phyloP scores from a whole-genome alignment of 2,113 vertebrate species.

The Girardinichthys multiradiatus region DNA sequence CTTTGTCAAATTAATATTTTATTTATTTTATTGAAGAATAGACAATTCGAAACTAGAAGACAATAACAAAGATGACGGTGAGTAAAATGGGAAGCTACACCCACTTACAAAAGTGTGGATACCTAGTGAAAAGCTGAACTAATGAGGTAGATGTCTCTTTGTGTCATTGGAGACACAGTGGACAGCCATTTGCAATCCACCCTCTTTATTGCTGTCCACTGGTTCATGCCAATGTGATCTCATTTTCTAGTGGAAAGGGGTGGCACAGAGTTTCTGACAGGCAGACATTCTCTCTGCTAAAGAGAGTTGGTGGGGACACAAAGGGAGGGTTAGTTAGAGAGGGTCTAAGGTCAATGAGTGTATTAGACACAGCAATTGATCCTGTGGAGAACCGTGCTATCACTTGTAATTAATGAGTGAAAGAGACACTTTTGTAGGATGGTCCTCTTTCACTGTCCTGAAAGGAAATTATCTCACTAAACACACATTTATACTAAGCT shows the following conservation, averaged over 20 bases:
- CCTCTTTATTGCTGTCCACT: conserved; percentile 42
- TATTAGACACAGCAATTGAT: conserved; percentile 73
- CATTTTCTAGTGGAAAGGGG: conserved; percentile 46
- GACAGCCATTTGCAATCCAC: conserved; percentile 25
- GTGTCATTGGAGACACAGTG: conserved; percentile 46
- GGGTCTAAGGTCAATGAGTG: conserved; percentile 72
- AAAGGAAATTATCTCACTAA: conserved; percentile 29
- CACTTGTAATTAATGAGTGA: conserved; percentile 66
- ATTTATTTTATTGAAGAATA: conserved; percentile 14
- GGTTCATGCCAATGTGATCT: conserved; percentile 57
- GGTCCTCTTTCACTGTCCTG: conserved; percentile 51
- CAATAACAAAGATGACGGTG: conserved; percentile 4
- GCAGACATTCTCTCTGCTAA: conserved; percentile 47
- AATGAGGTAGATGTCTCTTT: conserved; percentile 45
- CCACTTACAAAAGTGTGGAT: conserved; percentile 16
- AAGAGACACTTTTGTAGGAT: conserved; percentile 28
- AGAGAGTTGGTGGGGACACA: conserved; percentile 39
- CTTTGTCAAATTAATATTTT: not conserved
- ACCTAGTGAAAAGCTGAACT: conserved; percentile 23
- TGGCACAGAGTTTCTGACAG: conserved; percentile 50
- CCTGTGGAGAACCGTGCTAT: conserved; percentile 59
- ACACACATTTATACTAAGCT: conserved; percentile 1
- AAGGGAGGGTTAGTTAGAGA: conserved; percentile 43
- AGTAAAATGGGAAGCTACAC: not conserved
- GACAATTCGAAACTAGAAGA: not conserved